Conservation (phyloP, 2,113 vertebrate species). For the Forbesichthys papilliferus region DNA sequence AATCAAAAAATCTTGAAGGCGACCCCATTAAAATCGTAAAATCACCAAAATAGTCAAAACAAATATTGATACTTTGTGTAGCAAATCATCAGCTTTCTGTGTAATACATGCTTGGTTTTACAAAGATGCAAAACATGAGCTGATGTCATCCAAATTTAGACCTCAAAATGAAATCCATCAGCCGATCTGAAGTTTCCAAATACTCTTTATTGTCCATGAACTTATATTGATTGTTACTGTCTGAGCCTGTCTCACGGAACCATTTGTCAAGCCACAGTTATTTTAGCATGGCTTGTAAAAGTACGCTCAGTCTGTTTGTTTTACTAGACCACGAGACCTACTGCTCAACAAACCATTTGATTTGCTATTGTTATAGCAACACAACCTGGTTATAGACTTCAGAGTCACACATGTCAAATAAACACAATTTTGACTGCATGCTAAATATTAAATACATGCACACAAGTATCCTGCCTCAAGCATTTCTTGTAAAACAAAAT, state of each 20-base stretch:
- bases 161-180: slow-evolving; percentile 28
- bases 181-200: slow-evolving; percentile 50
- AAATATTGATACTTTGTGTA: slow-evolving; percentile 2
- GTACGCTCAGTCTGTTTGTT: slow-evolving; percentile 40
- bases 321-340: slow-evolving; percentile 15
- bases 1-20: no score
- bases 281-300: slow-evolving; percentile 54
- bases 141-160: slow-evolving; percentile 49
- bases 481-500: neutral
- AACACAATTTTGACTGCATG: neutral
- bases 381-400: neutral
- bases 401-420: neutral
- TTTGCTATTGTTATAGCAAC: slow-evolving; percentile 5
- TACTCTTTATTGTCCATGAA: slow-evolving; percentile 28
- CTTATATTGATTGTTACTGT: slow-evolving; percentile 49
- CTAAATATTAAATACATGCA: neutral
- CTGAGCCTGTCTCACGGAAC: slow-evolving; percentile 35
- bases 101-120: no score
- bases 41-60: neutral
- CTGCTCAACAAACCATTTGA: slow-evolving; percentile 20
- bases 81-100: neutral
- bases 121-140: neutral
- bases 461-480: neutral
- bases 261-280: slow-evolving; percentile 47
- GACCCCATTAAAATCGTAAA: no score